Percentiles rank a stretch among this genome's conserved stretches.
Conservation (phyloP, 1,140 invertebrate genomes). For the Laodelphax striatellus region DNA sequence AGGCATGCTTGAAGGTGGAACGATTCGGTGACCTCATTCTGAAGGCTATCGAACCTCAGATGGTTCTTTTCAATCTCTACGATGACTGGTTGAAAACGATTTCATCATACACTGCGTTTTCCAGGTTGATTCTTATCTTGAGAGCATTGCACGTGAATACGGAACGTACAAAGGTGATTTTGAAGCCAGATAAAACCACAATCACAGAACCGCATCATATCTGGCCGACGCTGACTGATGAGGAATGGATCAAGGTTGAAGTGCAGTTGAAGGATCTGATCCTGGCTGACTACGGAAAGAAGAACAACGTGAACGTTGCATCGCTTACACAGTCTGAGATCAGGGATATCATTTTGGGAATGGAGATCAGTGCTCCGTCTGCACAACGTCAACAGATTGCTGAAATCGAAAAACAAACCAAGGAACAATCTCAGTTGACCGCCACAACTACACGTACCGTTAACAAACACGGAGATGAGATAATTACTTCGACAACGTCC, state of each 20-base stretch:
- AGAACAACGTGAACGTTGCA: conserved; percentile 99
- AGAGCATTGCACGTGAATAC: conserved; percentile 97
- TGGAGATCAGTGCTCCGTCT: conserved; percentile 98
- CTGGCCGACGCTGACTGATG: conserved; percentile 94
- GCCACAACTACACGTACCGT: conserved; percentile 96
- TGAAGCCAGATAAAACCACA: conserved; percentile 98
- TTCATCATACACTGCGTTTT: conserved; percentile 91
- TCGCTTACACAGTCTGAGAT: conserved; percentile 98
- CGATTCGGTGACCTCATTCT: conserved; percentile 99
- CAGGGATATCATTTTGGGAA: conserved; percentile 97
- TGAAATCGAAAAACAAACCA: conserved; percentile 99
- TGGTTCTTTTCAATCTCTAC: conserved; percentile 99
- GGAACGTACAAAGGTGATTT: conserved; percentile 89
- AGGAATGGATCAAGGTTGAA: conserved; percentile 99
- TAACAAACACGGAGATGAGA: conserved; percentile 99
- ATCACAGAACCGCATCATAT: conserved; percentile 99
- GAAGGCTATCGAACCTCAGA: conserved; percentile 98
- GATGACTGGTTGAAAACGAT: conserved; percentile 99
- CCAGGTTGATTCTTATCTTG: conserved; percentile 90
- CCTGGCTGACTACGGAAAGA: conserved; percentile 98
- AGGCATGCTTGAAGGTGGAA: conserved; percentile 97
- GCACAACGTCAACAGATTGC: conserved; percentile 98
- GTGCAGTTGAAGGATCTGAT: conserved; percentile 97
- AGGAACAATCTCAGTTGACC: conserved; percentile 96
- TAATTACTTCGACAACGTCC: conserved; percentile 96